Conservation (phyloP, 2,888 invertebrate species). For the Drosophila mayaguana region DNA sequence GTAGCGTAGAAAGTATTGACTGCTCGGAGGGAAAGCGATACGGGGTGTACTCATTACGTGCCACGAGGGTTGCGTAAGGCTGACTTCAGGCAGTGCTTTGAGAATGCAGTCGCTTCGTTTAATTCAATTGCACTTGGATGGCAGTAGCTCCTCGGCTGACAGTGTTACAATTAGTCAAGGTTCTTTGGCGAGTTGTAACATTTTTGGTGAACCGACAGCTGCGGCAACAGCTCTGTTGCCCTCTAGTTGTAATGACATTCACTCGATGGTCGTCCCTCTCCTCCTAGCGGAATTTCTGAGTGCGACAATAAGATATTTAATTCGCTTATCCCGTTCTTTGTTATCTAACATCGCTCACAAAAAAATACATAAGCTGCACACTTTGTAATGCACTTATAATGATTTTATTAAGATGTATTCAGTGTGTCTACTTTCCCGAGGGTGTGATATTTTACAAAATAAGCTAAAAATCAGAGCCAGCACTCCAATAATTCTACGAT, state of each 20-base stretch:
- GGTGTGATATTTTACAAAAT: no score
- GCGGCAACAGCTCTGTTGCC: conserved; percentile 24
- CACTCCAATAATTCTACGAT: no score
- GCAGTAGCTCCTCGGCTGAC: conserved; percentile 12
- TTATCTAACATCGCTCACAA: conserved; percentile 15
- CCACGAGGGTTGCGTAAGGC: conserved; percentile 22
- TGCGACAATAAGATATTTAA: conserved; percentile 19
- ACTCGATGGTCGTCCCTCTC: conserved; percentile 31
- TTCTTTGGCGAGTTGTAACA: conserved; percentile 57
- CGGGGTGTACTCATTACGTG: conserved; percentile 61
- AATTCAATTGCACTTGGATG: conserved; percentile 50
- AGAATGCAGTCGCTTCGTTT: conserved; percentile 37
- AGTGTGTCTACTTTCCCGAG: no score
- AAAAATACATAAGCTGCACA: not conserved
- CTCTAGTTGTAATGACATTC: conserved; percentile 51
- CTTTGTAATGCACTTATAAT: not conserved
- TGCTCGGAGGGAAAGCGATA: conserved; percentile 10
- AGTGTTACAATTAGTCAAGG: conserved; percentile 37
- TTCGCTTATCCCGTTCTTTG: conserved; percentile 14
- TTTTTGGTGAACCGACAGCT: conserved; percentile 59
- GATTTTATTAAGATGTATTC: no score
- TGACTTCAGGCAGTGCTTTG: conserved; percentile 9
- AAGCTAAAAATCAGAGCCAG: no score
- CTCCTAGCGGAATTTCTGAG: conserved; percentile 21
- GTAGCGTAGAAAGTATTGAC: conserved; percentile 11